Conservation (phyloP, 2,888 invertebrate species). For the Cosmia pyralina region DNA sequence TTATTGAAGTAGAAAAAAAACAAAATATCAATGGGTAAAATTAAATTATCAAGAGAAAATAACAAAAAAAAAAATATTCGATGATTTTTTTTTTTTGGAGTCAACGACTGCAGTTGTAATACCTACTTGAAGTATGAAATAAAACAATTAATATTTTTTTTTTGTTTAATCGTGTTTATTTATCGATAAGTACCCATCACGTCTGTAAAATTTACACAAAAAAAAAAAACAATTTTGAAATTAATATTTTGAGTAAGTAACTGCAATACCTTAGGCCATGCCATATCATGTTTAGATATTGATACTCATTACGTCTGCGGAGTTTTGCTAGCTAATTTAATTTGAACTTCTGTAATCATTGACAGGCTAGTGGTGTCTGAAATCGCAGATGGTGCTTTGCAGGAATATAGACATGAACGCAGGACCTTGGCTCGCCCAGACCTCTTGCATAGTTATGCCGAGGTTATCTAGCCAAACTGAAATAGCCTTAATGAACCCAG, state of each 20-base stretch:
- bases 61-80: not conserved
- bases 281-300: not conserved
- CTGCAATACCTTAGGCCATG: too few species aligned
- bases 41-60: too few species aligned
- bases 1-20: too few species aligned
- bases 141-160: too few species aligned
- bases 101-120: not conserved
- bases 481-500: constrained; percentile 47
- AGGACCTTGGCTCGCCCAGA: constrained; percentile 58
- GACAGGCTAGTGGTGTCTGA: constrained; percentile 19
- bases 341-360: not conserved
- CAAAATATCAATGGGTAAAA: too few species aligned
- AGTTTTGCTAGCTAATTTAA: too few species aligned
- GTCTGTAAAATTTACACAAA: too few species aligned
- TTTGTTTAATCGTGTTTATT: not conserved
- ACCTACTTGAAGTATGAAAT: too few species aligned
- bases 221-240: too few species aligned
- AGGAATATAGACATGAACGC: constrained; percentile 65
- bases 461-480: constrained; percentile 29
- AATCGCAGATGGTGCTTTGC: constrained; percentile 72
- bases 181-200: not conserved
- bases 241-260: too few species aligned
- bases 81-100: not conserved
- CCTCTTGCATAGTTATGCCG: constrained; percentile 59
- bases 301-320: not conserved